These are phyloP conservation scores for Crossocerus cetratus DNA, from an alignment of 2,888 invertebrate species.

Conservation along the genomic window DNA sequence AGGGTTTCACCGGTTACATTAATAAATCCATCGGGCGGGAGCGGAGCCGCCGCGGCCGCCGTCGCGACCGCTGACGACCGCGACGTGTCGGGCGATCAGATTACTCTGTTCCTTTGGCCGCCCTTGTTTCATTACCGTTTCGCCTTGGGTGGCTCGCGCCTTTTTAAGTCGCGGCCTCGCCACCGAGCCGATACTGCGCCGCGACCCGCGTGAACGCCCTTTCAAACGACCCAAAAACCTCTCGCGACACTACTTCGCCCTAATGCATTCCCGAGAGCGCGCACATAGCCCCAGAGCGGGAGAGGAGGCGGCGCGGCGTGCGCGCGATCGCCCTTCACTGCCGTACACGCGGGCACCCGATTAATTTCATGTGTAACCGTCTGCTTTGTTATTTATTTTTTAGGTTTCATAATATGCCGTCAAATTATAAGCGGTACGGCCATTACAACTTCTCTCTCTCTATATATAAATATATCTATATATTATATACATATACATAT, in stretches of 20 bases:
- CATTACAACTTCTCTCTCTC: slow-evolving; percentile 61
- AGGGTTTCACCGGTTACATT: slow-evolving; percentile 73
- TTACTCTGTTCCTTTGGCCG: slow-evolving; percentile 39
- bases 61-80: slow-evolving; percentile 30
- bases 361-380: slow-evolving; percentile 66
- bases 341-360: slow-evolving; percentile 1
- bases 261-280: too few relatives aligned
- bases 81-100: slow-evolving; percentile 49
- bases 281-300: too few relatives aligned
- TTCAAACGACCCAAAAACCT: not conserved
- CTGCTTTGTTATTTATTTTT: slow-evolving; percentile 74
- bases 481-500: slow-evolving; percentile 9
- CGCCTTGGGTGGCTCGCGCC: not conserved
- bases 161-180: not conserved
- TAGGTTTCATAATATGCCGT: slow-evolving; percentile 77
- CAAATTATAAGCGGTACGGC: slow-evolving; percentile 77
- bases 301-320: too few relatives aligned
- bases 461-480: too few relatives aligned
- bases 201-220: not conserved
- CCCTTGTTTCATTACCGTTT: slow-evolving; percentile 16
- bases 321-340: too few relatives aligned
- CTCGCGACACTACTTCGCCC: too few relatives aligned
- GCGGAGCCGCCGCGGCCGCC: slow-evolving; percentile 24
- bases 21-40: slow-evolving; percentile 66
- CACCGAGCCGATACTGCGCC: not conserved